Conservation (phyloP, 1,140 invertebrate genomes). For the Babylonia areolata region DNA sequence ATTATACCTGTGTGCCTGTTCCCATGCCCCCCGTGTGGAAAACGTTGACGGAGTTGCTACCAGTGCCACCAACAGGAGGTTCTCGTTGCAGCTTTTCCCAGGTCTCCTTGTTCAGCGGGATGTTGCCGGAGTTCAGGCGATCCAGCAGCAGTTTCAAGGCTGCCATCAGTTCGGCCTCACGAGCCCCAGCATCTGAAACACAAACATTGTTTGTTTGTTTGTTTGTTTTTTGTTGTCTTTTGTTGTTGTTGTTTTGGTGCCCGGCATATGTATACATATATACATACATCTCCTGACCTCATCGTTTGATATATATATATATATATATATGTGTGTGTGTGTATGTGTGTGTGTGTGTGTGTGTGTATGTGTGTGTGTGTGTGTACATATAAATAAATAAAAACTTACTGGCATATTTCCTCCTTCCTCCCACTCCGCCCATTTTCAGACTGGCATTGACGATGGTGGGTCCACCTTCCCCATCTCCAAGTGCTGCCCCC, state of each 20-base stretch:
- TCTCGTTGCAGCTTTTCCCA: conserved; percentile 60
- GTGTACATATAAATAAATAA: neutral
- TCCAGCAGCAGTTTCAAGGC: conserved; percentile 69
- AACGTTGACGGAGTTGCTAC: conserved; percentile 24
- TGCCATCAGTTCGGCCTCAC: conserved; percentile 70
- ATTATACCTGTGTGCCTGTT: conserved; percentile 22
- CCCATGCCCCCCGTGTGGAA: conserved; percentile 16
- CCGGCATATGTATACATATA: neutral
- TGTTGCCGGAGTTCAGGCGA: conserved; percentile 66
- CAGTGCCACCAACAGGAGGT: conserved; percentile 21
- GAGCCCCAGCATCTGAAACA: conserved; percentile 48
- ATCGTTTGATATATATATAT: neutral
- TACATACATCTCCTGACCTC: neutral
- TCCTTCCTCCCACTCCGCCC: conserved; percentile 40
- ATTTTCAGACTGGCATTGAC: conserved; percentile 56
- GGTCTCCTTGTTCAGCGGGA: conserved; percentile 63
- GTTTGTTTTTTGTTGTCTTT: neutral
- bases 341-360: neutral
- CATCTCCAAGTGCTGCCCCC: conserved; percentile 36
- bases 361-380: conserved; percentile 2
- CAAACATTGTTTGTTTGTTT: neutral
- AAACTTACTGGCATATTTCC: conserved; percentile 29
- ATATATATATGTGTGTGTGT: neutral
- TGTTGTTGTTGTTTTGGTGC: too few species aligned
- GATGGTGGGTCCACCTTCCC: conserved; percentile 49